phyloP scores from a whole-genome alignment of 2,797 vertebrate species.

The Galago senegalensis region DNA sequence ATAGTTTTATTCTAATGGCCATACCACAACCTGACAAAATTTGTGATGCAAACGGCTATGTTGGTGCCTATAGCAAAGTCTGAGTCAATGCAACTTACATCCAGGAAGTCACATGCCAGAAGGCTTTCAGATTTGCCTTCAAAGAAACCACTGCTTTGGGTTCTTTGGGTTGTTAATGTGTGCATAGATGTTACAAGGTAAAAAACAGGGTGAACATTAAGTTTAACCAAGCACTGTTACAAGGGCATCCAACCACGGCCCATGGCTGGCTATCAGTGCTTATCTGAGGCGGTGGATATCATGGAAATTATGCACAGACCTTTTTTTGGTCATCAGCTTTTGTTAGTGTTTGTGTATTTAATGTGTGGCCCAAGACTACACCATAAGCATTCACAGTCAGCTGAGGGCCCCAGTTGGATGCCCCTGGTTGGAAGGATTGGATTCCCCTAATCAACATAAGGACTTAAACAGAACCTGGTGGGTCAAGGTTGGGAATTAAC shows the following conservation, averaged over 20 bases:
- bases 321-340: too few species aligned
- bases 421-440: too few species aligned
- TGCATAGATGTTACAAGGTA: neutral
- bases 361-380: too few species aligned
- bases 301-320: too few species aligned
- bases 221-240: neutral
- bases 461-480: neutral
- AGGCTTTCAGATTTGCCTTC: neutral
- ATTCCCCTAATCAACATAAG: neutral
- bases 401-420: too few species aligned
- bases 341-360: too few species aligned
- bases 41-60: neutral
- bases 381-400: too few species aligned
- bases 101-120: neutral
- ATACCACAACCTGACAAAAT: conserved; percentile 27
- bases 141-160: neutral
- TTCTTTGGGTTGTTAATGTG: neutral
- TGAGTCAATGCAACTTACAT: neutral
- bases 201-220: accelerated
- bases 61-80: neutral
- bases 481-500: neutral
- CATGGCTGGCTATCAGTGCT: too few species aligned
- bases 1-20: conserved; percentile 7
- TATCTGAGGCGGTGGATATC: too few species aligned
- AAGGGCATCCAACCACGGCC: too few species aligned